Evolutionary conservation across 2,113 vertebrate species (phyloP), one percentile per base, ranked within the genome.

Genomic region (Nansenia antarctica): DNA sequence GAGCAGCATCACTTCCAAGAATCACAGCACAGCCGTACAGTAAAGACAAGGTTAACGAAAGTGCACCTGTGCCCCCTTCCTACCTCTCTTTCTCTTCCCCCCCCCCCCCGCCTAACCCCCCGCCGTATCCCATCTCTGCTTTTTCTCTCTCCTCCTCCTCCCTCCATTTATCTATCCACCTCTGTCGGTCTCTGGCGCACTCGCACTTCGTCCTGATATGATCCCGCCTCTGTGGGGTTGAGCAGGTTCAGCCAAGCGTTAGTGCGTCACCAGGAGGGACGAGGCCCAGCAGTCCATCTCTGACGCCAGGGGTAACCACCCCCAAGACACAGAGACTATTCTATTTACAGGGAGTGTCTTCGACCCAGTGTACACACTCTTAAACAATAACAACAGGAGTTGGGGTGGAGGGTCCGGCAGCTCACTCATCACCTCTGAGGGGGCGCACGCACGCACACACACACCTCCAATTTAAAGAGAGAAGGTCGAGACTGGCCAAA

Each of bases 211-310:
- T 85, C 77, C 72, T 71, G 42, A 78, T 66, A 54, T 65, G 75
- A 86, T 81, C 58, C n/a, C 34, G 76, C 69, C 71, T 71, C 69
- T 80, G 31, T 45, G 22, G 73, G 47, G 80, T 85, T 81, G 62
- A 86, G 72, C 67, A 77, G 72, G 82, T 86, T 89, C 79, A 83
- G 70, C 73, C 82, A 86, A 87, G 32, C 35, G 59, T 62, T 78
- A n/a, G n/a, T 85, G 82, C 74, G 83, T 86, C 78, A 86, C 70
- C 69, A 64, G 6, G 52, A 65, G 30, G 78, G 71, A 70, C 68
- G 59, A 29, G 37, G 68, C 78, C 85, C 77, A 80, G 69, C 45
- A 47, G 15, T 47, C 45, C 20, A 47, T n/a, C 15, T 47, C 5
- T 11, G 65, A 31, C 4, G 52, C n/a, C n/a, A n/a, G n/a, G n/a